Base-by-base conservation (phyloP, 2,888 invertebrate genomes). In the Mimas tiliae region DNA sequence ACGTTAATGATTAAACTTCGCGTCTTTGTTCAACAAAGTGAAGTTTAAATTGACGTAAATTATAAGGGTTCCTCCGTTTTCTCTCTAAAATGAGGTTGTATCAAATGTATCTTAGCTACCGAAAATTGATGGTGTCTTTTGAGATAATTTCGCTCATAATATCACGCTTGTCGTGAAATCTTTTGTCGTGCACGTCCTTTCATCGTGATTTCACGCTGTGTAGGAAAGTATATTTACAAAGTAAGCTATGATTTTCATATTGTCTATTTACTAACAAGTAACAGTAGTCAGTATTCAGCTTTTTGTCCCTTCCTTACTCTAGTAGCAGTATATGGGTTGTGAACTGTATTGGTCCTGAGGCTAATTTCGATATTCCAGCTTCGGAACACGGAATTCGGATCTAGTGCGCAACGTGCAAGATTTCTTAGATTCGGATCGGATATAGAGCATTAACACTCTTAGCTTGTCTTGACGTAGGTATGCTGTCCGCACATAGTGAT, bases 1-100 rank as follows among this genome's bases (percentile, higher is more conserved):
- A 33, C 34, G n/a, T 53, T 34, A 53, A 34, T 53, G 53, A 53
- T n/a, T 33, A 33, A 53, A 53, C 53, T 53, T 53, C 33, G 34
- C 1, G n/a, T 53, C 33, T 53, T 14, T 34, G 8, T 58, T 6
- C 19, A 50, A 19, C 38, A 58, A 42, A 19, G 19, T 21, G 7
- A 9, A 55, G n/a, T 11, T 16, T 38, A 19, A 58, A 42, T 21
- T 19, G 12, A 12, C 16, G 58, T 58, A 58, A 19, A 38, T 55
- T 6, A 16, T 16, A 55, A 58, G 42, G 42, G 58, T 38, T 42
- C 12, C 16, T 52, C n/a, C 16, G 34, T 38, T 16, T 38, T 38
- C 16, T 11, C 16, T 27, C 27, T 27, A 4, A 27, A 4, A 4
- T 42, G 21, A 42, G 42, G 12, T 19, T 58, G 38, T 11, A 6